These are phyloP conservation scores for Cyrtorhinus lividipennis DNA, from an alignment of 1,140 invertebrate genomes.

Conservation along the genomic window DNA sequence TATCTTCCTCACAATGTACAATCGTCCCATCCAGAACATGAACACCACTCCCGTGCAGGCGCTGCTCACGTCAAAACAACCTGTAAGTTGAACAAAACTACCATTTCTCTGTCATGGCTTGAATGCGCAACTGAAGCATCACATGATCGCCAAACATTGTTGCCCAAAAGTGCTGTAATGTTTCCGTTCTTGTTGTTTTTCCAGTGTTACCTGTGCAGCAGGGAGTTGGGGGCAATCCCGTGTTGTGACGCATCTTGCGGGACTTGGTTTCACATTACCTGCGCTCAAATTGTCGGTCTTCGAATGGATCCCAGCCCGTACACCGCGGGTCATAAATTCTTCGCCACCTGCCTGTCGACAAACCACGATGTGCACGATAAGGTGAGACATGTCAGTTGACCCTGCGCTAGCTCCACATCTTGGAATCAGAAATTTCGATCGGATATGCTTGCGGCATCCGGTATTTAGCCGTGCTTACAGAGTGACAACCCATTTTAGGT, in stretches of 20 bases:
- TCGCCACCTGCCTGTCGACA: slow-evolving; percentile 37
- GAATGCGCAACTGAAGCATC: background rate
- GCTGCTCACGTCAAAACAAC: background rate
- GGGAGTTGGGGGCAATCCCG: slow-evolving; percentile 31
- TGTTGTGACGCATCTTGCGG: slow-evolving; percentile 33
- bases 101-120: slow-evolving; percentile 7
- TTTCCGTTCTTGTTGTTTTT: no score
- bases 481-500: no score
- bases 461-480: no score
- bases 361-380: slow-evolving; percentile 30
- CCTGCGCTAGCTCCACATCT: no score
- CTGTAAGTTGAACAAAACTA: slow-evolving; percentile 10
- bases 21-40: background rate
- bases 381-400: slow-evolving; percentile 20
- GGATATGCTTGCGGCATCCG: no score
- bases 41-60: slow-evolving; percentile 26
- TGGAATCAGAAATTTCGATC: no score
- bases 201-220: slow-evolving; percentile 20
- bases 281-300: slow-evolving; percentile 34
- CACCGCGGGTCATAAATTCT: slow-evolving; percentile 31
- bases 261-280: slow-evolving; percentile 36
- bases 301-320: slow-evolving; percentile 31
- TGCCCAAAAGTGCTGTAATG: no score
- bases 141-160: slow-evolving; percentile 4
- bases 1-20: slow-evolving; percentile 24